Evolutionary conservation across 2,888 invertebrate species (phyloP), one percentile per base, ranked within the genome.

Genomic region (Drosophila subquinaria): DNA sequence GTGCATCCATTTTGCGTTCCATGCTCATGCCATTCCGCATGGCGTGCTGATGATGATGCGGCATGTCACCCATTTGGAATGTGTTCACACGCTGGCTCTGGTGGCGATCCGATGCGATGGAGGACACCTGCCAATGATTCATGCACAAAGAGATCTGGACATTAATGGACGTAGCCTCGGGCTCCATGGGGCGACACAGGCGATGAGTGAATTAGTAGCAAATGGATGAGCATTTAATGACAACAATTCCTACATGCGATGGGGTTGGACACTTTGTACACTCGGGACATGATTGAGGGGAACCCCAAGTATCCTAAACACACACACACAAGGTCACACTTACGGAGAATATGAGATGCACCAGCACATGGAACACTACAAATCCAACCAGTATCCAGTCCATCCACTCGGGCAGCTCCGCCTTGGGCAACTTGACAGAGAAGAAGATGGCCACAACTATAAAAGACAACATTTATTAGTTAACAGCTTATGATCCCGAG

Each of bases 401-500:
- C 89, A 96, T 95, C 96, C 97, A 97, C 61, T 95, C 94, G 0
- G 98, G 98, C 47, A 98, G 93, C 89, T 97, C 96, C 4, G 98
- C 97, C 93, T 98, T 97, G 79, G 95, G 95, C 73, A 98, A 94
- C 89, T 96, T 95, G 27, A 97, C 96, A 43, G 98, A 97, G 90
- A 98, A 96, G 95, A 98, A 98, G 88, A 99, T 97, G 56, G 98
- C 96, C 13, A 97, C 96, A 93, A 98, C 98, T 98, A 94, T 10
- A 95, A 77, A 4, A 13, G 8, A 23, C 1, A 20, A 27, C 2
- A 11, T 8, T 17, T 3, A 48, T 0, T 1, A 5, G 35, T 4
- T 2, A 20, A 3, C 6, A 20, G 1, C 15, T 3, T 4, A 8
- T 10, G 15, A 2, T 3, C 10, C 33, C 13, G 2, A 15, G 3